Evolutionary conservation across 2,797 vertebrate species (phyloP), one percentile per base, ranked within the genome.

Genomic region (Antennarius maculatus): DNA sequence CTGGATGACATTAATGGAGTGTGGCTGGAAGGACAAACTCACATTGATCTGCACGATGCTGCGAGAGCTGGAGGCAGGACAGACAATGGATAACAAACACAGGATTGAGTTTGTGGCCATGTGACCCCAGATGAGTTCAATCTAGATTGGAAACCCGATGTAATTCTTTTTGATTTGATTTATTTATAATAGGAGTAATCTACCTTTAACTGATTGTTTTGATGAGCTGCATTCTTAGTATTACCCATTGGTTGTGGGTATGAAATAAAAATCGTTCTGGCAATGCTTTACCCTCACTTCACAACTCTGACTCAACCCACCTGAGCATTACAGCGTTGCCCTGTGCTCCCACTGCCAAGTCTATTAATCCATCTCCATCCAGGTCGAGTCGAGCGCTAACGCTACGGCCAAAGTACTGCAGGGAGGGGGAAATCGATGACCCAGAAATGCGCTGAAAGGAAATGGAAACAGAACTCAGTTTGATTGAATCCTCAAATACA

Each of bases 321-420:
- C 96, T 96, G 71, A 98, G 91, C 66, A 98, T 76, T 7, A 98
- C 86, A 0, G 95, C 97, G 0, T 86, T 95, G 37, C 96, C 97
- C 50, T 95, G 95, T 0, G 96, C 95, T 41, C 97, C 97, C 47
- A 98, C 95, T 0, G 97, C 95, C 85, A 99, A 81, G 69, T 98
- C 97, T 68, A 96, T 91, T 57, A 99, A 88, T 13, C 92, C 90
- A 18, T 99, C 97, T 37, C 96, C 96, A 1, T 96, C 95, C 90
- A 96, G 84, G 87, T 97, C 97, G 68, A 94, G 55, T 34, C 83
- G 91, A 16, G 94, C 95, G 0, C 94, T 97, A 77, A 97, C 77
- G 54, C 97, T 98, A 69, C 95, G 94, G 42, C 97, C 97, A 46
- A 98, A 99, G 74, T 98, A 98, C 27, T 88, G 91, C 76, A 98